Evolutionary conservation across 2,797 vertebrate species (phyloP).

Genomic region (Morus bassanus): DNA sequence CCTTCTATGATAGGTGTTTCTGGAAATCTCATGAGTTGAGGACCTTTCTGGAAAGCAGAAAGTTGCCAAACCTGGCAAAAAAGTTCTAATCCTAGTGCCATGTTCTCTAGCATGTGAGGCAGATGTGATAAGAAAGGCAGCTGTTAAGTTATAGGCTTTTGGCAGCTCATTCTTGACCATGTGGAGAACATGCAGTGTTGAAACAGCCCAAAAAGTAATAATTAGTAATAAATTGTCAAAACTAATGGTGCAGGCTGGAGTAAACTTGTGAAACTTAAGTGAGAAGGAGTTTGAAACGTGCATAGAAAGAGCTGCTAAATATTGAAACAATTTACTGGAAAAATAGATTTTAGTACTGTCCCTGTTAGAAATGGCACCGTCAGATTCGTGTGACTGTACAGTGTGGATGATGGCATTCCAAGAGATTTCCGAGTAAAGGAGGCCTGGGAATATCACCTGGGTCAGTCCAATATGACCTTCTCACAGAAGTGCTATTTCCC

Average conservation of each 20-base stretch:
- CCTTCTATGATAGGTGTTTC: not conserved
- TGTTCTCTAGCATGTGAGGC: not conserved
- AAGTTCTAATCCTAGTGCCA: not conserved
- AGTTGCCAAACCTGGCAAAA: not conserved
- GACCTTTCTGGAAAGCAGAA: not conserved
- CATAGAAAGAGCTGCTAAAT: not conserved
- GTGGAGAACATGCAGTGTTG: not conserved
- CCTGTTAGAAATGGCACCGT: not conserved
- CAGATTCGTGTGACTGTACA: not conserved
- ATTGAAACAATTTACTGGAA: not conserved
- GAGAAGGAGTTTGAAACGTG: not conserved
- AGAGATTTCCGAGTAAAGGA: not conserved
- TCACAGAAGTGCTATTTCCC: not conserved
- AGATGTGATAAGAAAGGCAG: not conserved
- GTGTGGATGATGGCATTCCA: not conserved
- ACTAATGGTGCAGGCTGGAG: not conserved
- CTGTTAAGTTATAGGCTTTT: not conserved
- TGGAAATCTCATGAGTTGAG: not conserved
- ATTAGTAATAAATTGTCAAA: not conserved
- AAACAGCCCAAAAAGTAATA: not conserved
- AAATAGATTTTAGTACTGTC: not conserved
- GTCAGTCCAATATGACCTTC: not conserved
- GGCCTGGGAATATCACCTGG: too few relatives aligned
- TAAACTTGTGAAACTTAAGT: not conserved
- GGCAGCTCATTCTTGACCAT: not conserved